These are phyloP conservation scores for Guaruba guarouba DNA, from an alignment of 2,113 vertebrate species.

Conservation along the genomic window DNA sequence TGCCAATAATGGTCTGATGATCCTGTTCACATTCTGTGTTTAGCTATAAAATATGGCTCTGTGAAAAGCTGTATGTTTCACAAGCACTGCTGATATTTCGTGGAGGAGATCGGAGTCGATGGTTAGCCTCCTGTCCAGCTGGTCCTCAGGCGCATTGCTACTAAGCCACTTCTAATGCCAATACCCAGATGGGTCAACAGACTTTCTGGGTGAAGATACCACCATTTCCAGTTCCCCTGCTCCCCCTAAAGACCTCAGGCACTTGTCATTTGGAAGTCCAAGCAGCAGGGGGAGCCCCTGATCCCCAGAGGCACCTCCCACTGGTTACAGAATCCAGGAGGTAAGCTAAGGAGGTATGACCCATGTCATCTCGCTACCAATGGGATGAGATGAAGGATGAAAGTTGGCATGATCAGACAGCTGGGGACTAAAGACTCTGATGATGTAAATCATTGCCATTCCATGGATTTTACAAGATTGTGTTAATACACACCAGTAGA, in stretches of 20 bases:
- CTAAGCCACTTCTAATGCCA: background rate
- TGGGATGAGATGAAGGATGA: background rate
- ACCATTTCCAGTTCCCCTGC: background rate
- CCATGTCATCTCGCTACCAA: background rate
- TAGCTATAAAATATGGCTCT: background rate
- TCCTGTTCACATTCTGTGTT: background rate
- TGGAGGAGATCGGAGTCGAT: background rate
- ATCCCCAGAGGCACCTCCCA: background rate
- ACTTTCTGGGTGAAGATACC: background rate
- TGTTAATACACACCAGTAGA: background rate
- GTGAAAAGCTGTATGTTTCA: background rate
- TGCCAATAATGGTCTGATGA: background rate
- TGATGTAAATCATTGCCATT: background rate
- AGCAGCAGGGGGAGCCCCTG: background rate
- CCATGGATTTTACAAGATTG: background rate
- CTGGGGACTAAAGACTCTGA: background rate
- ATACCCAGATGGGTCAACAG: background rate
- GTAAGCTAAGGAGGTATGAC: background rate
- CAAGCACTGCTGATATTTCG: background rate
- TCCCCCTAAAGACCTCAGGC: background rate
- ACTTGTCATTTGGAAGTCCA: rapidly evolving
- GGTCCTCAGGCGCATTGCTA: background rate
- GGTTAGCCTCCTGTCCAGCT: background rate
- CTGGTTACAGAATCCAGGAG: background rate
- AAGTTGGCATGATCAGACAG: background rate